Evolutionary conservation across 2,888 invertebrate genomes (phyloP).

Genomic region (Herminia tarsipennalis): DNA sequence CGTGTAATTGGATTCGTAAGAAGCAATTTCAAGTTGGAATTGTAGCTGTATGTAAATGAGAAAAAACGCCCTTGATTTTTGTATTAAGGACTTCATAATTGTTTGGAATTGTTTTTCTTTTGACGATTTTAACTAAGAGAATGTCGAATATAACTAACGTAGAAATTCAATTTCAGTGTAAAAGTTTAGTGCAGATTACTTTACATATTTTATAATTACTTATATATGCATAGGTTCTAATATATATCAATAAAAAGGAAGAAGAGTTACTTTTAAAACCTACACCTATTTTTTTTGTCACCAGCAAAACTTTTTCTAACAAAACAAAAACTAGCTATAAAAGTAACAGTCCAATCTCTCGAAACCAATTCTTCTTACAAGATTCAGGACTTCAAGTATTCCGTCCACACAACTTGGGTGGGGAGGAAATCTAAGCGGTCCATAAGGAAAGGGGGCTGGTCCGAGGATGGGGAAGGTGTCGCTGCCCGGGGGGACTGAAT

Average conservation of each 20-base stretch:
- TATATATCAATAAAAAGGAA: too few relatives aligned
- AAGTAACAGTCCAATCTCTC: slow-evolving; percentile 77
- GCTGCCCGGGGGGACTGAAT: slow-evolving; percentile 77
- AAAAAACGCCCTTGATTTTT: slow-evolving; percentile 46
- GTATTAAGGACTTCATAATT: slow-evolving; percentile 35
- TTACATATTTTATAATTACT: too few relatives aligned
- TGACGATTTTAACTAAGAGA: slow-evolving; percentile 23
- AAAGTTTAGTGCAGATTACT: too few relatives aligned
- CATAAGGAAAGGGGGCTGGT: slow-evolving; percentile 76
- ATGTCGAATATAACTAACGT: too few relatives aligned
- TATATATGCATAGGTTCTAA: too few relatives aligned
- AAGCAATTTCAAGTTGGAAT: slow-evolving; percentile 60
- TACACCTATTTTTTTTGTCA: neutral
- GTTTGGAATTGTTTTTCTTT: slow-evolving; percentile 51
- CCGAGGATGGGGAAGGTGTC: slow-evolving; percentile 54
- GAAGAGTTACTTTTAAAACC: too few relatives aligned
- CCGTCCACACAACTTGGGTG: slow-evolving; percentile 78
- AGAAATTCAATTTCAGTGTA: too few relatives aligned
- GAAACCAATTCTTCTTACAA: slow-evolving; percentile 82
- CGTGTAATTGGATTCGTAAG: slow-evolving; percentile 73
- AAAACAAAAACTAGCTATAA: slow-evolving; percentile 58
- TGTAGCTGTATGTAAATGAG: slow-evolving; percentile 63
- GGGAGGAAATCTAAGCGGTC: slow-evolving; percentile 85
- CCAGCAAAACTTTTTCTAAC: neutral
- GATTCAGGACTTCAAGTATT: slow-evolving; percentile 82